Evolutionary conservation across 23 tunicate species (phyloP).

Genomic region (Styela clava): DNA sequence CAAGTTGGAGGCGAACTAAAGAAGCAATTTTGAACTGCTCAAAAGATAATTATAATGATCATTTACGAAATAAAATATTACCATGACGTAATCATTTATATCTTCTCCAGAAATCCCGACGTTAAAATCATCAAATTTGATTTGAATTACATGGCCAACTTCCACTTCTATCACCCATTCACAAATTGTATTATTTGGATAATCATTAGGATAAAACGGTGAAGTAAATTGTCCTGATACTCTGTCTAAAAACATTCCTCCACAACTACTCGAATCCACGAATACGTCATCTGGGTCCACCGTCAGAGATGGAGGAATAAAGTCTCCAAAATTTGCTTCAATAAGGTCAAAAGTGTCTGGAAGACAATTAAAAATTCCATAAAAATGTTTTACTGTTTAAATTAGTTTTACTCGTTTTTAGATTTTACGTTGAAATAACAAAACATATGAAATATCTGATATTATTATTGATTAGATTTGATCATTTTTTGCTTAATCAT

Average conservation of each 20-base stretch:
- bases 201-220: background rate
- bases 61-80: too few species aligned
- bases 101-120: background rate
- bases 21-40: too few species aligned
- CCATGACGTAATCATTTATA: background rate
- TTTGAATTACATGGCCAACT: background rate
- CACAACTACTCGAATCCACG: background rate
- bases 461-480: too few species aligned
- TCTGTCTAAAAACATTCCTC: background rate
- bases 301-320: background rate
- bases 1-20: too few species aligned
- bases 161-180: background rate
- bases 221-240: background rate
- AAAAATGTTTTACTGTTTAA: too few species aligned
- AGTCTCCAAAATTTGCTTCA: background rate
- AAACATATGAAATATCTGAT: too few species aligned
- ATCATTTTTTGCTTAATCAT: too few species aligned
- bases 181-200: background rate
- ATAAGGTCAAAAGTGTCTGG: background rate
- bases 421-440: too few species aligned
- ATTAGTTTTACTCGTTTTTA: too few species aligned
- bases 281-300: background rate
- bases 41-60: too few species aligned
- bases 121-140: background rate
- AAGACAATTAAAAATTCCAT: too few species aligned